A percentile compares a stretch with the other conserved stretches of the same genome.
Conservation (phyloP, 2,797 vertebrate species). For the Brachyalestes nurse region DNA sequence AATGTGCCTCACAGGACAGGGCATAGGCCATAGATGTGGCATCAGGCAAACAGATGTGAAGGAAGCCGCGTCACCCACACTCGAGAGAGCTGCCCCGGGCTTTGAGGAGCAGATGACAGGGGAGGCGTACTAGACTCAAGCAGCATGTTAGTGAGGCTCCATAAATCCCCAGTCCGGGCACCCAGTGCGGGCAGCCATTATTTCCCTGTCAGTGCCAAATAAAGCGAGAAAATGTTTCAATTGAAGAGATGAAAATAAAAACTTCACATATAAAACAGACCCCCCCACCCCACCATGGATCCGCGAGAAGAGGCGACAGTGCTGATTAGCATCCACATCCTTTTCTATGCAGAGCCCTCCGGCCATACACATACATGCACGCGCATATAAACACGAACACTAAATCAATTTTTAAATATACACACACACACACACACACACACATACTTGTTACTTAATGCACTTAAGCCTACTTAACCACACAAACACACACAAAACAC, state of each 20-base stretch:
- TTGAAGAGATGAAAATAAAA: constrained; percentile 57
- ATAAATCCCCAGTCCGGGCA: constrained; percentile 52
- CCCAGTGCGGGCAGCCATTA: constrained; percentile 44
- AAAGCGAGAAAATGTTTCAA: constrained; percentile 43
- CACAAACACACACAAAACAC: no score
- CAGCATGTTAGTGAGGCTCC: constrained; percentile 60
- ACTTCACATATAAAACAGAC: constrained; percentile 47
- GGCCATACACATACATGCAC: constrained; percentile 33
- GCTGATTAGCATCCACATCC: constrained; percentile 57
- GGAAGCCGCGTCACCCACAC: constrained; percentile 7
- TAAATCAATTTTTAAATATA: constrained; percentile 53
- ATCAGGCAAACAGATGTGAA: constrained; percentile 50
- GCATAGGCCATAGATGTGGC: constrained; percentile 9
- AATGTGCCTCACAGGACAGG: constrained; percentile 1
- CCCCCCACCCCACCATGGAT: constrained; percentile 51
- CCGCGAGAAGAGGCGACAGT: constrained; percentile 61
- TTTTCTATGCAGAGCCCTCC: constrained; percentile 29
- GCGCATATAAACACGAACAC: constrained; percentile 36
- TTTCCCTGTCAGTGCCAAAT: constrained; percentile 37
- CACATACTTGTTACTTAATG: not conserved
- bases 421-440: constrained; percentile 41
- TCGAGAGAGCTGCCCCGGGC: constrained; percentile 55
- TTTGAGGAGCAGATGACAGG: constrained; percentile 53
- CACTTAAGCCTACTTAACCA: not conserved
- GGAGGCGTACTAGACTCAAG: constrained; percentile 51